Evolutionary conservation across 2,888 invertebrate species (phyloP).

Genomic region (Drosophila infuscata): DNA sequence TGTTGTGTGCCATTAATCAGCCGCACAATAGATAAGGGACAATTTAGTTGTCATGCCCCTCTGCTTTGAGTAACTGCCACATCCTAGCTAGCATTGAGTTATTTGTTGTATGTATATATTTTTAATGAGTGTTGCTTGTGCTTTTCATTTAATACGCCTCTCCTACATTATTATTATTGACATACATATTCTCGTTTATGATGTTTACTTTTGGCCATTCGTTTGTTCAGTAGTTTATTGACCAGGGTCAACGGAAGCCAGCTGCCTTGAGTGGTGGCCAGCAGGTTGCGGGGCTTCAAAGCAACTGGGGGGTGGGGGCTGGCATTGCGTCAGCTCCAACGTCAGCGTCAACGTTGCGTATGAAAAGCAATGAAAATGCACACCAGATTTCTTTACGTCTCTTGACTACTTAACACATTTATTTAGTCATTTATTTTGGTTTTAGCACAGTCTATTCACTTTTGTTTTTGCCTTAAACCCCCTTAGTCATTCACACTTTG

Average conservation of each 20-base stretch:
- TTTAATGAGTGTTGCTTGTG: constrained; percentile 36
- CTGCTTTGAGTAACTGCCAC: constrained; percentile 8
- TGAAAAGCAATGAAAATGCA: constrained; percentile 50
- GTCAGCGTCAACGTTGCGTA: constrained; percentile 67
- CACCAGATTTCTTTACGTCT: constrained; percentile 49
- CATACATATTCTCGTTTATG: constrained; percentile 54
- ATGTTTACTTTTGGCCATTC: constrained; percentile 49
- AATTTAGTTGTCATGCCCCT: constrained; percentile 6
- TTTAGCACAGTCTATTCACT: constrained; percentile 36
- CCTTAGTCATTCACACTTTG: constrained; percentile 27
- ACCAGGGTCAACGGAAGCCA: constrained; percentile 74
- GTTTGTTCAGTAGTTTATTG: constrained; percentile 61
- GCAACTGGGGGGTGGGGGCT: background rate
- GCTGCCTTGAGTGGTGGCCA: constrained; percentile 34
- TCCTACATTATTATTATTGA: constrained; percentile 47
- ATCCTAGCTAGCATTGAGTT: constrained; percentile 31
- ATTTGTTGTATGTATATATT: constrained; percentile 1
- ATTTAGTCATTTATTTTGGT: constrained; percentile 41
- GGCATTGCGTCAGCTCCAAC: constrained; percentile 38
- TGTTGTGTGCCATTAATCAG: constrained; percentile 57
- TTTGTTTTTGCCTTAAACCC: constrained; percentile 14
- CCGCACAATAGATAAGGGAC: constrained; percentile 35
- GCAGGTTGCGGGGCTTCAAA: constrained; percentile 5
- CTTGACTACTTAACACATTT: constrained; percentile 62
- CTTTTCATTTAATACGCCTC: constrained; percentile 16